Evolutionary conservation across 2,888 invertebrate genomes (phyloP).

Genomic region (Hermaeophaga mercurialis): DNA sequence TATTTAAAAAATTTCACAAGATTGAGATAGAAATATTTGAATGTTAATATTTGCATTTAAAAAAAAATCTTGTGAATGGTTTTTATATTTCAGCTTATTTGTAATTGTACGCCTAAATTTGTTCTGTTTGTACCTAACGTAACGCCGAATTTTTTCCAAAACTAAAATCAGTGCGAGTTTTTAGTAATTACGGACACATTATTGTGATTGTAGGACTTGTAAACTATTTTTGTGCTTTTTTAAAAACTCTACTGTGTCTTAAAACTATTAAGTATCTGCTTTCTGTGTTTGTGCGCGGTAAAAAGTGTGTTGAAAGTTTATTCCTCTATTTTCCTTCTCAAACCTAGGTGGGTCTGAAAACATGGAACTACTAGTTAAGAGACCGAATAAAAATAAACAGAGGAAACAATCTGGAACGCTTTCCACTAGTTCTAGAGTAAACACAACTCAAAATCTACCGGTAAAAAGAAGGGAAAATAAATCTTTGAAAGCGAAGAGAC

Average conservation of each 20-base stretch:
- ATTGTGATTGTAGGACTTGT: conserved; percentile 17
- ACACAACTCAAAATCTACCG: conserved; percentile 13
- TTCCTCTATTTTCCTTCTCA: conserved; percentile 21
- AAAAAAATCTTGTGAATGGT: neutral
- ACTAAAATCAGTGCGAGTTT: conserved; percentile 14
- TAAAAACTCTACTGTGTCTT: conserved; percentile 10
- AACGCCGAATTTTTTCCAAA: conserved; percentile 6
- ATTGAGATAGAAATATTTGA: neutral
- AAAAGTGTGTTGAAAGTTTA: conserved; percentile 9
- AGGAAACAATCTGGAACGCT: conserved; percentile 26
- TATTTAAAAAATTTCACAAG: too few species aligned
- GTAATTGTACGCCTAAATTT: conserved; percentile 21
- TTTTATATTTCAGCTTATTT: conserved; percentile 15
- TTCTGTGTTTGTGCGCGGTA: conserved; percentile 32
- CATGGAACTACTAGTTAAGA: conserved; percentile 30
- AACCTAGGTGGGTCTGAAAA: conserved; percentile 30
- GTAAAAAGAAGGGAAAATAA: conserved; percentile 40
- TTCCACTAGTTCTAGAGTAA: conserved; percentile 30
- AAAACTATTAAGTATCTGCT: conserved; percentile 24
- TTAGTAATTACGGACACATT: neutral
- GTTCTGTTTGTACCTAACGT: conserved; percentile 17
- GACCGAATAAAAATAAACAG: conserved; percentile 20
- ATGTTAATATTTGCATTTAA: conserved; percentile 5
- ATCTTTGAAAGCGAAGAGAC: conserved; percentile 29
- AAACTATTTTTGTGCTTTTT: conserved; percentile 18